phyloP scores from a whole-genome alignment of 2,888 invertebrate genomes.

The Drosophila koepferae region DNA sequence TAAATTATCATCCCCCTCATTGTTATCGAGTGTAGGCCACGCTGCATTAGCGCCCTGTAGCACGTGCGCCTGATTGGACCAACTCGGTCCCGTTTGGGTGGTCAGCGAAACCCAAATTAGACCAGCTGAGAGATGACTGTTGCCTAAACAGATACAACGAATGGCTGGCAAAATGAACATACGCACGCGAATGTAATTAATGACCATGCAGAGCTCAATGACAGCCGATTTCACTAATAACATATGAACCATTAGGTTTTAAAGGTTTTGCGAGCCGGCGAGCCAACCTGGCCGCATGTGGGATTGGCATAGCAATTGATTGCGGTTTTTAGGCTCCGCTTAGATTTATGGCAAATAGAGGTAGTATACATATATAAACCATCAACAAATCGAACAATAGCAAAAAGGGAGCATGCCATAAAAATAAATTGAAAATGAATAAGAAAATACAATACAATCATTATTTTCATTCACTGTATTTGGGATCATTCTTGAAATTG shows the following conservation, averaged over 20 bases:
- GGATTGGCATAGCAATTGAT: neutral
- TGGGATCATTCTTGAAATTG: slow-evolving; percentile 20
- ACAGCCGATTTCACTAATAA: slow-evolving; percentile 53
- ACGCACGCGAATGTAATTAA: slow-evolving; percentile 54
- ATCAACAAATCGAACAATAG: slow-evolving; percentile 10
- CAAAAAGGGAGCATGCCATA: neutral
- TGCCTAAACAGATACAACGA: slow-evolving; percentile 18
- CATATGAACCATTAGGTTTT: slow-evolving; percentile 16
- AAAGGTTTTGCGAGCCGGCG: slow-evolving; percentile 1
- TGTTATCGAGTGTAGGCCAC: neutral
- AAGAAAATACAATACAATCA: slow-evolving; percentile 9
- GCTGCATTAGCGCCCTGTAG: slow-evolving; percentile 48
- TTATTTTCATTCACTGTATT: slow-evolving; percentile 22
- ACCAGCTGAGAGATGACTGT: slow-evolving; percentile 40
- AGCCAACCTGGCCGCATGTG: neutral
- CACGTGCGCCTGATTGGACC: slow-evolving; percentile 46
- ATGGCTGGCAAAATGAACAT: slow-evolving; percentile 47
- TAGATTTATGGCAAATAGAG: neutral
- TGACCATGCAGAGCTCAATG: slow-evolving; percentile 42
- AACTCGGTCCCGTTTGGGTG: slow-evolving; percentile 29
- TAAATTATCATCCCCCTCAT: slow-evolving; percentile 31
- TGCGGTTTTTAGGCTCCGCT: slow-evolving; percentile 6
- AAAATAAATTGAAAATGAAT: slow-evolving; percentile 19
- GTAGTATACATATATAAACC: neutral
- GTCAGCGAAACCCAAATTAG: slow-evolving; percentile 44